Percentiles rank a stretch among this genome's conserved stretches.
phyloP scores from a whole-genome alignment of 2,797 vertebrate species.

The Catamblyrhynchus diadema region DNA sequence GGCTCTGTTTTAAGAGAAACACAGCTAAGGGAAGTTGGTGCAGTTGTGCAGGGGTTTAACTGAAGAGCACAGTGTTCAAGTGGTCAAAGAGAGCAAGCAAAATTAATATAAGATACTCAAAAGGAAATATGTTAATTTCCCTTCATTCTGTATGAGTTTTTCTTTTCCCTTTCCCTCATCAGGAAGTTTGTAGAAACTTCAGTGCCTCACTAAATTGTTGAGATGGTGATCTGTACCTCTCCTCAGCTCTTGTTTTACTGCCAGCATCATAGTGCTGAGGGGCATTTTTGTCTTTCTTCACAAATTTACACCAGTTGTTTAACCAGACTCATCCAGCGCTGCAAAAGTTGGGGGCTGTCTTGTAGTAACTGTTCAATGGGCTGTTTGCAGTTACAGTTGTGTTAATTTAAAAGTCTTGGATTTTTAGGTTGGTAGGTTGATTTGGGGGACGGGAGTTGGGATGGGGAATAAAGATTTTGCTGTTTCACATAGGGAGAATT shows the following conservation, averaged over 20 bases:
- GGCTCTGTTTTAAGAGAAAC: conserved; percentile 5
- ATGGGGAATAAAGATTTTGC: background rate
- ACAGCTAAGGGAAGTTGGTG: background rate
- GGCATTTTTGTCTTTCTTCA: conserved; percentile 38
- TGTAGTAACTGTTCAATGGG: background rate
- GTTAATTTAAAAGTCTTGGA: background rate
- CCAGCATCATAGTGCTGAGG: background rate
- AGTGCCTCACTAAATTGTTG: background rate
- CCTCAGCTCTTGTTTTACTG: conserved; percentile 36
- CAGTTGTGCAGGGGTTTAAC: background rate
- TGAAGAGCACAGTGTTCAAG: conserved; percentile 5
- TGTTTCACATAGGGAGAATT: background rate
- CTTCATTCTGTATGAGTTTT: conserved; percentile 47
- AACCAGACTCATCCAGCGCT: conserved; percentile 19
- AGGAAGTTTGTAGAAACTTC: conserved; percentile 52
- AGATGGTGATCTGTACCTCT: conserved; percentile 9
- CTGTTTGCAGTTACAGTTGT: background rate
- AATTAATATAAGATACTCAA: background rate
- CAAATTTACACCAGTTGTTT: conserved; percentile 22
- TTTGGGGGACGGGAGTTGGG: background rate
- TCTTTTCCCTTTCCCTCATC: conserved; percentile 59
- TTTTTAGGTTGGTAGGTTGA: background rate
- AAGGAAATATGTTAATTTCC: conserved; percentile 65
- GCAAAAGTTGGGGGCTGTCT: background rate
- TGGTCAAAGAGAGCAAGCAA: conserved; percentile 43